Conservation (phyloP, 2,888 invertebrate species). For the Embidobia sp. region DNA sequence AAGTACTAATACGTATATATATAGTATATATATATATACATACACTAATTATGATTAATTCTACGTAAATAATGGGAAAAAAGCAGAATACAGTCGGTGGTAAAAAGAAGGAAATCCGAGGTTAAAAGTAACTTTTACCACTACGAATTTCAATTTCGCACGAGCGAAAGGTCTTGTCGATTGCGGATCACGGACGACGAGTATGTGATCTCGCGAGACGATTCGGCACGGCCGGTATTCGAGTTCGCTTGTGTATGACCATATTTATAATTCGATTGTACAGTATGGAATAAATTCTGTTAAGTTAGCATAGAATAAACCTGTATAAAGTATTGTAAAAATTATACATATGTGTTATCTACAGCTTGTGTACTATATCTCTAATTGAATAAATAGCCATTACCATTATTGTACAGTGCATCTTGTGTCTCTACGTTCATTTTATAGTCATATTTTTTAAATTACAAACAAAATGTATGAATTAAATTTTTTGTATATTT, state of each 20-base stretch:
- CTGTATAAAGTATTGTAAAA: conserved; percentile 79
- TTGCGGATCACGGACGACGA: no score
- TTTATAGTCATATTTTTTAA: no score
- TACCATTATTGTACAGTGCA: conserved; percentile 66
- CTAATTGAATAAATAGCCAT: conserved; percentile 80
- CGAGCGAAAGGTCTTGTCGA: conserved; percentile 2
- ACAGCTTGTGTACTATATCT: conserved; percentile 80
- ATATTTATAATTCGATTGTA: conserved; percentile 75
- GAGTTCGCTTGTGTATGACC: conserved; percentile 60
- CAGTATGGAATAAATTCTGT: conserved; percentile 75
- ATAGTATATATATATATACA: conserved; percentile 25
- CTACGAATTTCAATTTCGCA: conserved; percentile 42
- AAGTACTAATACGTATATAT: conserved; percentile 42
- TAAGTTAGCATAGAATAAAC: conserved; percentile 71
- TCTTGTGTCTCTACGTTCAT: not conserved
- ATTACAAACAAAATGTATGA: no score
- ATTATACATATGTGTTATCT: conserved; percentile 81
- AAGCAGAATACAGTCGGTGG: no score
- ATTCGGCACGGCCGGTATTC: conserved; percentile 14
- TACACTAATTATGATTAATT: conserved; percentile 44
- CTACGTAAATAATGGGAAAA: conserved; percentile 33
- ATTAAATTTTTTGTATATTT: no score
- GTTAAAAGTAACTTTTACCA: conserved; percentile 25
- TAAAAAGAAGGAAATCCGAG: conserved; percentile 11
- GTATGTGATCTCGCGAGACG: not conserved